phyloP scores from a whole-genome alignment of 1,140 invertebrate species.

The Brachionus paranguensis region DNA sequence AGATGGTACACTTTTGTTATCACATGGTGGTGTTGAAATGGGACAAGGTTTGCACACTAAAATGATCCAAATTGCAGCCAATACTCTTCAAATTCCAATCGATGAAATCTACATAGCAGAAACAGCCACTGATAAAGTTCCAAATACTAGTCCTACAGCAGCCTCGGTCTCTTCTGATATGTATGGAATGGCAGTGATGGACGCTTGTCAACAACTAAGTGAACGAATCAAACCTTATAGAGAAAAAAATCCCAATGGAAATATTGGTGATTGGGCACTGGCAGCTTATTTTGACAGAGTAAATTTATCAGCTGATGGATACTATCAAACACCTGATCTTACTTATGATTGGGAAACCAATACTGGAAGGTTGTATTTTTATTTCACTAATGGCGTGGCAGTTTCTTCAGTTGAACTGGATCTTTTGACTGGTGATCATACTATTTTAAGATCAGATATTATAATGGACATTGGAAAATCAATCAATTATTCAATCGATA shows the following conservation, averaged over 20 bases:
- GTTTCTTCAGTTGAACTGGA: slow-evolving; percentile 58
- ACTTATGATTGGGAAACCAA: not conserved
- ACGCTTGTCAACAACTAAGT: slow-evolving; percentile 21
- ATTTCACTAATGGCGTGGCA: slow-evolving; percentile 46
- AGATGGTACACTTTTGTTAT: slow-evolving; percentile 84
- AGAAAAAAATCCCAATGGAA: slow-evolving; percentile 14
- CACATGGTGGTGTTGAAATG: slow-evolving; percentile 88
- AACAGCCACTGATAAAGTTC: slow-evolving; percentile 84
- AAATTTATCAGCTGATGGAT: not conserved
- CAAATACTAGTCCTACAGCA: slow-evolving; percentile 84
- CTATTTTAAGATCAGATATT: slow-evolving; percentile 74
- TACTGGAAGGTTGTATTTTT: not conserved
- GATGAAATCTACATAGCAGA: slow-evolving; percentile 78
- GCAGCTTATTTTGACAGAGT: slow-evolving; percentile 8
- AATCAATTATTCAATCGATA: slow-evolving; percentile 88
- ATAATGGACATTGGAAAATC: slow-evolving; percentile 89
- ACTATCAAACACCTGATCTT: not conserved
- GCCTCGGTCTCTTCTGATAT: slow-evolving; percentile 84
- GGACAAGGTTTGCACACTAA: slow-evolving; percentile 92
- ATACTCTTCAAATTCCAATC: slow-evolving; percentile 64
- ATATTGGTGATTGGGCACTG: slow-evolving; percentile 29
- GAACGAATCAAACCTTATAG: slow-evolving; percentile 24
- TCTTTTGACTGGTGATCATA: slow-evolving; percentile 58
- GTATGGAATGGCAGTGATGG: slow-evolving; percentile 80
- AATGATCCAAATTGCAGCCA: slow-evolving; percentile 70